Conservation (phyloP, 2,888 invertebrate species). For the Trichopoda pennipes region DNA sequence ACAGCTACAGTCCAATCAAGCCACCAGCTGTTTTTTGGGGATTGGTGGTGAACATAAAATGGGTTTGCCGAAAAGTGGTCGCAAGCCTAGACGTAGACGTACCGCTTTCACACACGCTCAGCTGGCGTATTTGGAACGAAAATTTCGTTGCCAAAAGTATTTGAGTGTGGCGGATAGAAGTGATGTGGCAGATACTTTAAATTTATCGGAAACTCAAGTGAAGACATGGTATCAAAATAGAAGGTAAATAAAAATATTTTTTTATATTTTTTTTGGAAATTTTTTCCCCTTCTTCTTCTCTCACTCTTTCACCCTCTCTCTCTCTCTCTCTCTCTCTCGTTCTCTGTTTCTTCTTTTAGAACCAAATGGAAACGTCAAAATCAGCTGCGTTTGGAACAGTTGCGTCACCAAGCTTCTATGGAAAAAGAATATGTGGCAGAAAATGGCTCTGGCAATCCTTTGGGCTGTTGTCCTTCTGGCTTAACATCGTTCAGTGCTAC, state of each 20-base stretch:
- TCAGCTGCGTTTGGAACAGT: constrained; percentile 91
- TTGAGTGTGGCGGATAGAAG: constrained; percentile 95
- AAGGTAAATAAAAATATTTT: constrained; percentile 73
- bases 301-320: not conserved
- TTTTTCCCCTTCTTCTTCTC: not conserved
- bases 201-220: constrained; percentile 95
- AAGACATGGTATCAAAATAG: constrained; percentile 91
- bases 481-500: constrained; percentile 77
- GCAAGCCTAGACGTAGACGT: constrained; percentile 91
- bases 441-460: constrained; percentile 73
- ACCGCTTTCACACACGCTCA: constrained; percentile 97
- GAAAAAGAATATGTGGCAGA: constrained; percentile 85
- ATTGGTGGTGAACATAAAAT: constrained; percentile 77
- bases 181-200: constrained; percentile 94
- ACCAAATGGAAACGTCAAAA: constrained; percentile 95
- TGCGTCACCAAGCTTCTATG: constrained; percentile 90
- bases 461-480: constrained; percentile 79
- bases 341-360: constrained; percentile 80
- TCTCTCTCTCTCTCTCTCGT: not conserved
- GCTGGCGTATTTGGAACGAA: constrained; percentile 93
- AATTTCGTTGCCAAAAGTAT: constrained; percentile 96
- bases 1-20: constrained; percentile 36
- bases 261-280: not conserved
- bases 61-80: constrained; percentile 82
- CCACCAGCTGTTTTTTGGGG: constrained; percentile 24